Conservation (phyloP, 2,113 vertebrate genomes). For the Argyrosomus japonicus region DNA sequence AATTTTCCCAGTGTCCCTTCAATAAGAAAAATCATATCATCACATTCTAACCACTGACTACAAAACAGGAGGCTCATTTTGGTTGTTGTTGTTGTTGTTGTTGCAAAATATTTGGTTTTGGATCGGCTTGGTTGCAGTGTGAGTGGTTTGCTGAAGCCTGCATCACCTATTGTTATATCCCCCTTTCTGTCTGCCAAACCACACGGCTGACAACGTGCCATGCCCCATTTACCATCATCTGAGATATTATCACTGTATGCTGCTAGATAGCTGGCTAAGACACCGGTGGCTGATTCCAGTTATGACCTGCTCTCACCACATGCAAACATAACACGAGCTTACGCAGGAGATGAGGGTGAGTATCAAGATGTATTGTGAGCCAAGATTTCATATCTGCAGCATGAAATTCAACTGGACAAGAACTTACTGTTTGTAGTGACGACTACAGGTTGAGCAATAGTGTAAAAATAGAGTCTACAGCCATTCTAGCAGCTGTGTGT, state of each 20-base stretch:
- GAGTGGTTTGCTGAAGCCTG: constrained; percentile 29
- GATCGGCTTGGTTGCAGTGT: constrained; percentile 6
- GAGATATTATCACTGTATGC: constrained; percentile 38
- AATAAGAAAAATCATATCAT: constrained; percentile 2
- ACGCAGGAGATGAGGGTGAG: constrained; percentile 2
- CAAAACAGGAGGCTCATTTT: constrained; percentile 13
- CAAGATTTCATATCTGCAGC: too few species aligned
- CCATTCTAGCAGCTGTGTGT: too few species aligned
- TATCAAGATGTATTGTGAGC: not conserved
- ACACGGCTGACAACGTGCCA: constrained; percentile 51
- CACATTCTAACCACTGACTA: not conserved
- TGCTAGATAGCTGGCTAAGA: constrained; percentile 1
- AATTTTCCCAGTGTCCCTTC: constrained; percentile 5
- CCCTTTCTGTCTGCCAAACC: constrained; percentile 22
- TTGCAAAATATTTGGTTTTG: constrained; percentile 31
- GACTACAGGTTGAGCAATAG: not conserved
- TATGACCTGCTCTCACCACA: constrained; percentile 24
- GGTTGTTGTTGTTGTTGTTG: not conserved
- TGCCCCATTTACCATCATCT: constrained; percentile 50
- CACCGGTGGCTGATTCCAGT: constrained; percentile 28
- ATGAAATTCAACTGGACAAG: not conserved
- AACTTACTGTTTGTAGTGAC: not conserved
- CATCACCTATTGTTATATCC: constrained; percentile 32
- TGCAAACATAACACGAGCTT: constrained; percentile 31
- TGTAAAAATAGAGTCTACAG: too few species aligned